phyloP scores from a whole-genome alignment of 2,113 vertebrate genomes.

The Mustelus asterias region DNA sequence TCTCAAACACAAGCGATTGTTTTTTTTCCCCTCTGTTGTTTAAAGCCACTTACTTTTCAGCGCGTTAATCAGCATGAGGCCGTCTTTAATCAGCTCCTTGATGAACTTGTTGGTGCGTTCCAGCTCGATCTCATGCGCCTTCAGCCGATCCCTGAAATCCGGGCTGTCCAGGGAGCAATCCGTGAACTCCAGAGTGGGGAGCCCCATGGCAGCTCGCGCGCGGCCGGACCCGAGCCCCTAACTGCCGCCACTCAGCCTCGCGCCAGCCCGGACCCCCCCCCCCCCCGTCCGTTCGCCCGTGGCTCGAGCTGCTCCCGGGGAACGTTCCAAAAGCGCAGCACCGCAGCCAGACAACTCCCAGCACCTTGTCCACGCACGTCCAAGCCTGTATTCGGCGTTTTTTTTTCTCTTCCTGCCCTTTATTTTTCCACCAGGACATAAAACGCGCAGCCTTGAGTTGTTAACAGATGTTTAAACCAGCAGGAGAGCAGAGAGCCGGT shows the following conservation, averaged over 20 bases:
- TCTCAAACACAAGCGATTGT: background rate
- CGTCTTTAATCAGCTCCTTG: constrained; percentile 93
- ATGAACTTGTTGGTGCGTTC: constrained; percentile 96
- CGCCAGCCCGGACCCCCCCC: background rate
- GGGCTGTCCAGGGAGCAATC: constrained; percentile 93
- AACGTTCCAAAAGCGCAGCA: background rate
- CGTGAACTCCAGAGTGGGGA: constrained; percentile 93
- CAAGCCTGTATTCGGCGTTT: background rate
- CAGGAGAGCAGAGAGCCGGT: background rate
- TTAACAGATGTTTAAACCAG: background rate
- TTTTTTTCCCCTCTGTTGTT: background rate
- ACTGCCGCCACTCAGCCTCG: background rate
- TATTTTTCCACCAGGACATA: background rate
- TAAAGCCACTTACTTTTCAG: constrained; percentile 73
- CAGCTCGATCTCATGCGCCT: constrained; percentile 91
- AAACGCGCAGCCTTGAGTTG: background rate
- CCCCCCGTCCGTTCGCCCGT: background rate
- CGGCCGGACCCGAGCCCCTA: background rate
- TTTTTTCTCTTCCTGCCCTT: background rate
- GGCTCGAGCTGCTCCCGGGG: background rate
- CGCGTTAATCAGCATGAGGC: constrained; percentile 83
- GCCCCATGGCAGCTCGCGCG: constrained; percentile 66
- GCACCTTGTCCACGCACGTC: background rate
- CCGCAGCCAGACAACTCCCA: background rate
- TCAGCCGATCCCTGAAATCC: constrained; percentile 90